phyloP scores from a whole-genome alignment of 2,888 invertebrate species.

The Cosmorhoe ocellata region DNA sequence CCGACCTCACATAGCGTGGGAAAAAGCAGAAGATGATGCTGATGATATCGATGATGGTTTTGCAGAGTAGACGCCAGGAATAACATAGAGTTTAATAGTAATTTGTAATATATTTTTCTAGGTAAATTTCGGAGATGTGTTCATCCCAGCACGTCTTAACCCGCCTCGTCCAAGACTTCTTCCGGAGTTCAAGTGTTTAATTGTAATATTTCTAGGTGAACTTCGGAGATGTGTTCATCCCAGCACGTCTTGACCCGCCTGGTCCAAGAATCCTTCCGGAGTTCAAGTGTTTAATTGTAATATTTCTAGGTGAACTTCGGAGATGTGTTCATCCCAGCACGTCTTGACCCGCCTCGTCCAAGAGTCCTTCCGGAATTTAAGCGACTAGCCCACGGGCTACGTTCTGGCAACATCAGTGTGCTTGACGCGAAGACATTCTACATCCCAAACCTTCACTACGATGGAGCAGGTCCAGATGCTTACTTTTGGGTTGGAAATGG shows the following conservation, averaged over 20 bases:
- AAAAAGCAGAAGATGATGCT: no score
- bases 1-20: no score
- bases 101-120: no score
- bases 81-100: no score
- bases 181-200: constrained; percentile 94
- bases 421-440: constrained; percentile 95
- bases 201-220: constrained; percentile 89
- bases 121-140: constrained; percentile 95
- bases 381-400: constrained; percentile 92
- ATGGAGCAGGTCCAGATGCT: constrained; percentile 95
- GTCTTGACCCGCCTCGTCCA: constrained; percentile 90
- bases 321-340: constrained; percentile 89
- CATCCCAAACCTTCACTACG: constrained; percentile 95
- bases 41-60: no score
- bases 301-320: constrained; percentile 92
- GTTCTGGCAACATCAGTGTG: constrained; percentile 95
- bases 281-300: no score
- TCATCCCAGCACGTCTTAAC: constrained; percentile 88
- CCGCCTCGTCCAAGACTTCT: constrained; percentile 91
- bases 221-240: constrained; percentile 93
- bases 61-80: no score
- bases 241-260: constrained; percentile 89
- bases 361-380: constrained; percentile 93
- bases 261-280: constrained; percentile 91
- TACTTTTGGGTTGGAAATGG: constrained; percentile 98